Percentiles rank a stretch among this genome's conserved stretches.
These are phyloP conservation scores for Camarhynchus parvulus DNA, from an alignment of 2,113 vertebrate species.

Conservation along the genomic window DNA sequence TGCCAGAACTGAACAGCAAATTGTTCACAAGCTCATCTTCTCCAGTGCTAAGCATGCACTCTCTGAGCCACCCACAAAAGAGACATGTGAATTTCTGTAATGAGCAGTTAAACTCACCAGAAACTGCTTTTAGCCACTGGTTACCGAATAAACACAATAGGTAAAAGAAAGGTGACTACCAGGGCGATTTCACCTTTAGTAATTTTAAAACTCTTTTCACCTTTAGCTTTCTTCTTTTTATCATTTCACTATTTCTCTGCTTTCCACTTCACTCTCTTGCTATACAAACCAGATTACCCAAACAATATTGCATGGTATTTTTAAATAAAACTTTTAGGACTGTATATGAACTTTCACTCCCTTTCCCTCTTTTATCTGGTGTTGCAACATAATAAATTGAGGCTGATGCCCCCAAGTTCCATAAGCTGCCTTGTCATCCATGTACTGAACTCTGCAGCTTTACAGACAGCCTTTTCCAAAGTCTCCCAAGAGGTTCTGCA, in stretches of 20 bases:
- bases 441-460: background rate
- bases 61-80: background rate
- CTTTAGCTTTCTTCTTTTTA: background rate
- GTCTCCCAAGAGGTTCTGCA: background rate
- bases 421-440: background rate
- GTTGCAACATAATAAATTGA: background rate
- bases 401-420: background rate
- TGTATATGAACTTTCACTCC: background rate
- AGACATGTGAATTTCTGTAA: background rate
- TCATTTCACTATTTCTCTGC: background rate
- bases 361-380: background rate
- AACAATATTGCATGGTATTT: background rate
- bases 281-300: background rate
- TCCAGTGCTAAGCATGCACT: background rate
- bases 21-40: background rate
- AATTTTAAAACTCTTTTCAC: background rate
- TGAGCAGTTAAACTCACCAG: background rate
- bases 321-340: background rate
- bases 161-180: background rate
- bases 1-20: constrained; percentile 2
- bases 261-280: background rate
- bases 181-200: background rate
- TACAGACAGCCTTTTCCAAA: background rate
- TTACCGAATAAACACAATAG: background rate
- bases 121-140: background rate